Evolutionary conservation across 2,888 invertebrate species (phyloP).

Genomic region (Plagiodera versicolora): DNA sequence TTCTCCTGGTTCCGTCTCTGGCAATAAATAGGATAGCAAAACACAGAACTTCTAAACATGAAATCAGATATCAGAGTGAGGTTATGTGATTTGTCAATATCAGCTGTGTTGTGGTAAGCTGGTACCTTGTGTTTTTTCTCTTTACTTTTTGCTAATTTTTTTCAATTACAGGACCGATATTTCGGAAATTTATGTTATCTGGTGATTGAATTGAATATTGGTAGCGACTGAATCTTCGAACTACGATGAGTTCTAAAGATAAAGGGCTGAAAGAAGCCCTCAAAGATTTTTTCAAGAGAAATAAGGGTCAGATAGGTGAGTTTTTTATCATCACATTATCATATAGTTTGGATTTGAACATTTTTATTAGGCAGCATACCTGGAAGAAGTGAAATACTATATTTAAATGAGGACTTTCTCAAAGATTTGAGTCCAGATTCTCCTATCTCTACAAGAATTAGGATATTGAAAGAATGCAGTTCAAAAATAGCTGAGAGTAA

Average conservation of each 20-base stretch:
- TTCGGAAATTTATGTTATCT: too few species aligned
- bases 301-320: conserved; percentile 42
- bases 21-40: too few species aligned
- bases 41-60: too few species aligned
- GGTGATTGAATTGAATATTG: not conserved
- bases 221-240: not conserved
- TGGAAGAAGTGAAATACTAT: conserved; percentile 66
- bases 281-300: conserved; percentile 70
- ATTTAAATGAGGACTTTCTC: conserved; percentile 75
- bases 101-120: not conserved
- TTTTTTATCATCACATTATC: conserved; percentile 4
- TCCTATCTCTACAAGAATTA: conserved; percentile 73
- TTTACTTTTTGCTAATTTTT: too few species aligned
- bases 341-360: conserved; percentile 7
- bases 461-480: conserved; percentile 74
- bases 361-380: conserved; percentile 60
- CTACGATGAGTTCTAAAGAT: conserved; percentile 67
- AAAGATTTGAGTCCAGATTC: conserved; percentile 75
- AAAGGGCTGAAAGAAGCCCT: conserved; percentile 67
- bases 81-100: not conserved
- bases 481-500: conserved; percentile 70
- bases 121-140: too few species aligned
- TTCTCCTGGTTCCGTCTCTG: too few species aligned
- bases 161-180: too few species aligned
- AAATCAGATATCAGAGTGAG: too few species aligned